Evolutionary conservation across 2,797 vertebrate genomes (phyloP), one percentile per base, ranked within the genome.

Genomic region (Lemur catta): DNA sequence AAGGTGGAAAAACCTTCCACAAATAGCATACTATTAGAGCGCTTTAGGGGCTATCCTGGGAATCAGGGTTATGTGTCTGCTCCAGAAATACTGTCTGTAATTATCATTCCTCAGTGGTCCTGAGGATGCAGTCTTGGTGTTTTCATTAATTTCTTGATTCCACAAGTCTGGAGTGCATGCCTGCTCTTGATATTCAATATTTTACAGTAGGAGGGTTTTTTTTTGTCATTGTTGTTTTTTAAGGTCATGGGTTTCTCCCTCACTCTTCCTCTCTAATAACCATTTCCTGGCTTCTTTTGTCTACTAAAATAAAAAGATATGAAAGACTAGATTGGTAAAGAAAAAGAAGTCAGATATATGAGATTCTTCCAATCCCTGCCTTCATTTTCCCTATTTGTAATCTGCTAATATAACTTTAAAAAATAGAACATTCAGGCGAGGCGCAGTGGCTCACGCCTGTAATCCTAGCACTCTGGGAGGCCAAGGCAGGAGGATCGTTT

Each of bases 1-100:
- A 98, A 97, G 97, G 97, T 98, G 93, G 96, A 96, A 97, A 97
- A 97, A 97, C 91, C 97, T 97, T 97, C 95, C 96, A 96, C 95
- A 97, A 98, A 98, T 97, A 97, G 97, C 96, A 94, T 97, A 94
- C 91, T 96, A 97, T 96, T 97, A 97, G 94, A 97, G 91, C 92
- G 96, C 94, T 97, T 97, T 97, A 94, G 97, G 95, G 87, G 95
- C 93, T 97, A 65, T 93, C 97, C 81, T 94, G 97, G 97, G 97
- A 98, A 94, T 97, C 97, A 97, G 97, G 97, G 97, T 98, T 97
- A 96, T 97, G 92, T 95, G 94, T 97, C 96, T 98, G 95, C 94
- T 97, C 96, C 93, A 98, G 96, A 98, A 98, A 96, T 97, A 96
- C 92, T 97, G 96, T 95, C 95, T 97, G 97, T 97, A 97, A 98